A percentile compares a stretch with the other conserved stretches of the same genome.
phyloP scores from a whole-genome alignment of 2,113 vertebrate genomes.

The Stercorarius parasiticus region DNA sequence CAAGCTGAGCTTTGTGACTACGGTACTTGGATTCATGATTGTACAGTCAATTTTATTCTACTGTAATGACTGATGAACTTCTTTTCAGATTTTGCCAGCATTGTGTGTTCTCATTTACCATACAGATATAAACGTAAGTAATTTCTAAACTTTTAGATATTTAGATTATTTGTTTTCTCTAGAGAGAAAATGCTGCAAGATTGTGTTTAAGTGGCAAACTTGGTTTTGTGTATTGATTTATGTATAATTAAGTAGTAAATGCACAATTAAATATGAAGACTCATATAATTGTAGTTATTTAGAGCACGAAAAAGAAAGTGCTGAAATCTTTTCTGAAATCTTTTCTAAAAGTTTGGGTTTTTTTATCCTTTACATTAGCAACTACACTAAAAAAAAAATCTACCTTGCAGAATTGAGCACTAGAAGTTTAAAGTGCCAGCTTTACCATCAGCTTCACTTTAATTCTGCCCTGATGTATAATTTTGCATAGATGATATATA shows the following conservation, averaged over 20 bases:
- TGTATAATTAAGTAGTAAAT: neutral
- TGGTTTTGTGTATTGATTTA: neutral
- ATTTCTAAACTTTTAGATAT: neutral
- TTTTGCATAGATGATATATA: neutral
- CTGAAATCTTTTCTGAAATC: neutral
- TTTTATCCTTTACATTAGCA: neutral
- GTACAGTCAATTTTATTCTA: neutral
- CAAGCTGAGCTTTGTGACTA: neutral
- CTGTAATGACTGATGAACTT: slow-evolving; percentile 59
- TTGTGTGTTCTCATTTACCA: slow-evolving; percentile 98
- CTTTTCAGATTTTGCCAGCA: slow-evolving; percentile 93
- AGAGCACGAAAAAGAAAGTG: neutral
- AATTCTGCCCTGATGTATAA: neutral
- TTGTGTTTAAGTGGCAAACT: neutral
- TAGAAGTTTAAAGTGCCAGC: neutral
- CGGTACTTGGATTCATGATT: neutral
- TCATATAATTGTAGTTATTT: neutral
- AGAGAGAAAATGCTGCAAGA: neutral
- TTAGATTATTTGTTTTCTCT: neutral
- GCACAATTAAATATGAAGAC: neutral
- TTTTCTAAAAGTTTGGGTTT: neutral
- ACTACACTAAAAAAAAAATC: neutral
- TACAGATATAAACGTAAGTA: slow-evolving; percentile 98
- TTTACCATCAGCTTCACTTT: neutral
- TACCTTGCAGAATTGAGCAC: neutral